phyloP scores from a whole-genome alignment of 1,140 invertebrate species.

The Psix sp. region DNA sequence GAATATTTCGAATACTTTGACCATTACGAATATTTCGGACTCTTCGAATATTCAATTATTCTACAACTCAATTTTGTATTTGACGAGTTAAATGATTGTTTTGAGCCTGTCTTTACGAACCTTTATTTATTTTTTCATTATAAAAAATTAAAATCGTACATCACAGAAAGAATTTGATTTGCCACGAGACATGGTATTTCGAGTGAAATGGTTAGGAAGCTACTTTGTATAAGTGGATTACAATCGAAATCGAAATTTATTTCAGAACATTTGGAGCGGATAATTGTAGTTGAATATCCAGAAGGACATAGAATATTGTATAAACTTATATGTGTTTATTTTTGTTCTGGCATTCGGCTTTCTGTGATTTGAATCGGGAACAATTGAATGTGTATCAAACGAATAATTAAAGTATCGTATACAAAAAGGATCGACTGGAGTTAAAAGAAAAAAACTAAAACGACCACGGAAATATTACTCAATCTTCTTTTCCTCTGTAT shows the following conservation, averaged over 20 bases:
- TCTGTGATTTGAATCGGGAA: slow-evolving; percentile 18
- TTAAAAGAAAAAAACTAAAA: background rate
- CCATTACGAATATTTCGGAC: too few relatives aligned
- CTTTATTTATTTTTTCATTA: too few relatives aligned
- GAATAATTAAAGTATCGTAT: slow-evolving; percentile 19
- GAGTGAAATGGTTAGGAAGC: slow-evolving; percentile 32
- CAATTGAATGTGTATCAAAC: slow-evolving; percentile 24
- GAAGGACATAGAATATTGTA: slow-evolving; percentile 12
- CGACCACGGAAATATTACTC: too few relatives aligned
- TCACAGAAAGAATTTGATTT: too few relatives aligned
- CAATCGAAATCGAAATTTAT: slow-evolving; percentile 44
- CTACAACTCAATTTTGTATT: too few relatives aligned
- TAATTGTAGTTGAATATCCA: slow-evolving; percentile 21
- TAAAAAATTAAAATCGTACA: too few relatives aligned
- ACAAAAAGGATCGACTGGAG: background rate
- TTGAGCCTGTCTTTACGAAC: too few relatives aligned
- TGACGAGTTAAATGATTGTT: too few relatives aligned
- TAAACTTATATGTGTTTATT: slow-evolving; percentile 20
- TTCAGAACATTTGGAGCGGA: slow-evolving; percentile 35
- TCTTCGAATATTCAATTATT: too few relatives aligned
- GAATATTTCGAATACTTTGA: too few relatives aligned
- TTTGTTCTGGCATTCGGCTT: slow-evolving; percentile 10
- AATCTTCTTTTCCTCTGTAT: too few relatives aligned
- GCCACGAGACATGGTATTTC: slow-evolving; percentile 7
- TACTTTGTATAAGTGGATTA: slow-evolving; percentile 40